Conservation (phyloP, 30 jellyfish, hydroid and myxozoan species). For the Turritopsis rubra region DNA sequence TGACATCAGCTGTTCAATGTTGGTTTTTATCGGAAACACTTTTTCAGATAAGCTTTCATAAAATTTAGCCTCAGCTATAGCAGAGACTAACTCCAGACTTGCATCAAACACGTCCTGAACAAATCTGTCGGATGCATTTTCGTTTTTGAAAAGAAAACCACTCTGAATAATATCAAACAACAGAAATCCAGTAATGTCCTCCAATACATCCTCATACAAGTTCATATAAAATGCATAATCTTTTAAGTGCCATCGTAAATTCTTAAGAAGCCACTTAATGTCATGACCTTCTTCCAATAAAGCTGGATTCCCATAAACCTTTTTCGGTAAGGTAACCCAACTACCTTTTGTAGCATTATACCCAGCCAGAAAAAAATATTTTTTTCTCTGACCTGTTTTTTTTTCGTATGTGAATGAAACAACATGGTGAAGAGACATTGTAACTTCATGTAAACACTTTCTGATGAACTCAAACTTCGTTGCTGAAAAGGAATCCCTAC, state of each 20-base stretch:
- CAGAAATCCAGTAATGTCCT: conserved; percentile 28
- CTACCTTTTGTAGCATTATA: neutral
- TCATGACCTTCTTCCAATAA: conserved; percentile 1
- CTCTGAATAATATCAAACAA: conserved; percentile 1
- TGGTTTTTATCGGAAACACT: neutral
- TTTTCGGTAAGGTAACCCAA: neutral
- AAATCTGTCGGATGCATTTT: neutral
- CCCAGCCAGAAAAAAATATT: neutral
- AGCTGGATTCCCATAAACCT: conserved; percentile 23
- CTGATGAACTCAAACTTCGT: neutral
- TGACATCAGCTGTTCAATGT: neutral
- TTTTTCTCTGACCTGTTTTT: neutral
- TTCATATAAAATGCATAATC: conserved; percentile 19
- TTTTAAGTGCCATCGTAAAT: conserved; percentile 27
- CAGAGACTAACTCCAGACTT: conserved; percentile 23
- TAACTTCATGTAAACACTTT: conserved; percentile 6
- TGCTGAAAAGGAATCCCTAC: neutral
- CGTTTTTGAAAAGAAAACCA: neutral
- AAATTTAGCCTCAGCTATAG: conserved; percentile 17
- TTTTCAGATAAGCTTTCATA: neutral
- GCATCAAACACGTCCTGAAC: conserved; percentile 17
- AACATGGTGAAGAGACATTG: neutral
- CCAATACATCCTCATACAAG: conserved; percentile 32
- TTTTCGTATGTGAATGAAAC: neutral
- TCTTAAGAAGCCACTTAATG: conserved; percentile 16